A percentile compares a stretch with the other conserved stretches of the same genome.
Conservation (phyloP, 23 tunicate species). For the Ciona savignyi region DNA sequence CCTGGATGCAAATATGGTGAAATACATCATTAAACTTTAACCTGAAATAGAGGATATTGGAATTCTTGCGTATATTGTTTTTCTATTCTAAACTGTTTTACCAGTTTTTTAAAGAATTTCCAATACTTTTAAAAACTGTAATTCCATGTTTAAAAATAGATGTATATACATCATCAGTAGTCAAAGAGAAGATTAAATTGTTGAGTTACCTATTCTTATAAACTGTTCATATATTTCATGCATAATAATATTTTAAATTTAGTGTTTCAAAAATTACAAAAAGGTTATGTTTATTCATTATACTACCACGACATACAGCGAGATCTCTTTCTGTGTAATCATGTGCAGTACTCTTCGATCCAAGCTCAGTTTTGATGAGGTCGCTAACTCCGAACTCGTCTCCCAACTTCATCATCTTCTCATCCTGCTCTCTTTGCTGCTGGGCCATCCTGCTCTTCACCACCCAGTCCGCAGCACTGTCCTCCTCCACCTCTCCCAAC, state of each 20-base stretch:
- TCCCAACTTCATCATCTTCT: constrained; percentile 39
- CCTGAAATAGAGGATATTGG: too few species aligned
- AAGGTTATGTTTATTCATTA: neutral
- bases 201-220: neutral
- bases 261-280: neutral
- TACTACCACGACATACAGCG: constrained; percentile 2
- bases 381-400: constrained; percentile 74
- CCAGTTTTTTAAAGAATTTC: too few species aligned
- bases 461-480: constrained; percentile 76
- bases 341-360: constrained; percentile 17
- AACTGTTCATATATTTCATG: neutral
- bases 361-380: constrained; percentile 49
- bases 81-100: too few species aligned
- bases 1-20: too few species aligned
- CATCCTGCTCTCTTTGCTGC: constrained; percentile 35
- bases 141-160: too few species aligned
- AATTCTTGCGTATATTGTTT: too few species aligned
- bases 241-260: neutral
- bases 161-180: too few species aligned
- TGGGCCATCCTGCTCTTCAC: constrained; percentile 43
- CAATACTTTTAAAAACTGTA: too few species aligned
- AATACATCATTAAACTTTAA: too few species aligned
- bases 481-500: constrained; percentile 91
- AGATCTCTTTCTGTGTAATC: constrained; percentile 56
- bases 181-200: neutral